These are phyloP conservation scores for Eufriesea mexicana DNA, from an alignment of 1,140 invertebrate species.

Conservation along the genomic window DNA sequence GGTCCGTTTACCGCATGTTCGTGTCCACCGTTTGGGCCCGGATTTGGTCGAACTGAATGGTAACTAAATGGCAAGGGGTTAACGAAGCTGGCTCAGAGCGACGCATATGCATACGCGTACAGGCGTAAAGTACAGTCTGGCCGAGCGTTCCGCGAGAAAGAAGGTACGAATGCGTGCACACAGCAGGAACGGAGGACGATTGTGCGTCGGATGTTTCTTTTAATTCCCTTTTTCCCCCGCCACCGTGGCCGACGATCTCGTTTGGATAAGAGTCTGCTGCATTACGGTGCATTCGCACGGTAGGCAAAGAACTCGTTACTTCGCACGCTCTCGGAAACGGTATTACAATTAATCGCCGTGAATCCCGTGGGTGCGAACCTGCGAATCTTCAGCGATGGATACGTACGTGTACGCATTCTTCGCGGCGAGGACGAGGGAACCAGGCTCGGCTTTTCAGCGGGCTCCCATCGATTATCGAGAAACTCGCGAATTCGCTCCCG, in stretches of 20 bases:
- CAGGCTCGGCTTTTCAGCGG: neutral
- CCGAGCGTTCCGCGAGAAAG: neutral
- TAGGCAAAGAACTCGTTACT: constrained; percentile 63
- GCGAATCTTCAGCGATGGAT: constrained; percentile 12
- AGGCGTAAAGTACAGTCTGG: too few relatives aligned
- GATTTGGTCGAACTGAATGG: too few relatives aligned
- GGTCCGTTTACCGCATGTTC: too few relatives aligned
- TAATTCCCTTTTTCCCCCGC: constrained; percentile 53
- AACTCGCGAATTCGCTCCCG: constrained; percentile 13
- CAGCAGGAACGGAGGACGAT: constrained; percentile 43
- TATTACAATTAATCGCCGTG: constrained; percentile 65
- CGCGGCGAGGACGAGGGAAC: neutral
- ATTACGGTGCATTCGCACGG: constrained; percentile 68
- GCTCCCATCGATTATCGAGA: constrained; percentile 49
- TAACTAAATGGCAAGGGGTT: too few relatives aligned
- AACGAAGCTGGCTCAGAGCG: too few relatives aligned
- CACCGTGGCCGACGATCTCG: constrained; percentile 56
- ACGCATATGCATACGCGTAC: too few relatives aligned
- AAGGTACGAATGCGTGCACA: constrained; percentile 14
- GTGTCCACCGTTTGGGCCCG: too few relatives aligned
- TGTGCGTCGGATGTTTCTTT: constrained; percentile 60
- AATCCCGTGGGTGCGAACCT: constrained; percentile 46
- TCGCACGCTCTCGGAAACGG: constrained; percentile 69
- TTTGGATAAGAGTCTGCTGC: constrained; percentile 58
- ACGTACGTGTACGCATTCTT: neutral